Evolutionary conservation across 2,113 vertebrate species (phyloP), one percentile per base, ranked within the genome.

Genomic region (Gallinago undulata): DNA sequence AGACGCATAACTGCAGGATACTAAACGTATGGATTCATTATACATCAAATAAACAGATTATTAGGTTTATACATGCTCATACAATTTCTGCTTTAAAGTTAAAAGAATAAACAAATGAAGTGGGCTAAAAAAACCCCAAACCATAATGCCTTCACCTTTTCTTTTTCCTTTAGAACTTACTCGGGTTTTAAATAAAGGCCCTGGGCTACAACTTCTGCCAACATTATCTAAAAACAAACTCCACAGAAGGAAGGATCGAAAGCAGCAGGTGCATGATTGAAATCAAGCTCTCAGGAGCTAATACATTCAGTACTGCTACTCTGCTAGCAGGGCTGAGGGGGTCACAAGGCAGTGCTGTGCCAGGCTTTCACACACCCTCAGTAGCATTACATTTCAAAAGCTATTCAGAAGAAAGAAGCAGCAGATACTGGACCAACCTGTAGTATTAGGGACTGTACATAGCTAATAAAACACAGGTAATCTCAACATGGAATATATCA

Each of bases 231-330:
- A 97, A 97, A 97, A 86, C 57, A 95, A 60, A 88, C 90, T 95
- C 68, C 68, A 66, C 89, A 79, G 88, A 95, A 96, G 74, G 91
- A 84, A 94, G 87, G 93, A 97, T 75, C 62, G 97, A 98, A 98
- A 98, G 94, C 83, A 97, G 97, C 98, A 98, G 98, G 98, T 98
- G 98, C 80, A 64, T 28, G 86, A 93, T 51, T 93, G 92, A 97
- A 96, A 96, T 96, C 90, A 72, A 90, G 91, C 96, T 97, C 96
- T 97, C 67, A 39, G 84, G 88, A 96, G 69, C 22, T 66, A 96
- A 84, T 43, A 55, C 48, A 86, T 75, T 64, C 92, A 79, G 83
- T 14, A 7, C 62, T 51, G 86, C 47, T 90, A 6, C 85, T 82
- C 50, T 2, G 33, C 74, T 68, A 72, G 79, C 51, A 78, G 63